Evolutionary conservation across 2,888 invertebrate genomes (phyloP), one percentile per base, ranked within the genome.

Genomic region (Elmis aenea): DNA sequence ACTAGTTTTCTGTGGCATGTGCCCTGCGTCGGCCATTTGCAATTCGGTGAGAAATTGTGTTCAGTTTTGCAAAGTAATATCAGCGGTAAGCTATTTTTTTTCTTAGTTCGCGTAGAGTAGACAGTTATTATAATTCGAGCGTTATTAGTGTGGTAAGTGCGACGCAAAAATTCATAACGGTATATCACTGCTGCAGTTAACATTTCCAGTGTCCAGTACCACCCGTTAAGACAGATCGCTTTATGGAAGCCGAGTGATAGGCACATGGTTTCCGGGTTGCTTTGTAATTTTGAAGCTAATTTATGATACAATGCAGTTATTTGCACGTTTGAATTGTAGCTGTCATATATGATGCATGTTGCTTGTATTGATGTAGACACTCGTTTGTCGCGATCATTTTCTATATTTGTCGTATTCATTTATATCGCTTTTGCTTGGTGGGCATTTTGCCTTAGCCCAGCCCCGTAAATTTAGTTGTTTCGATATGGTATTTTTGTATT

Each of bases 1-100:
- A 71, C 72, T 59, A 66, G 69, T 68, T 69, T 66, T 71, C 69
- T 64, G 71, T 75, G 76, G 77, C 76, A 77, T 77, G 77, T 76
- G 76, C 75, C 76, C 72, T 69, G 71, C 68, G 75, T 75, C 77
- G 74, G 77, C 77, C 78, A 78, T 78, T 77, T 78, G 77, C 74
- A 74, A 76, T 72, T 75, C 72, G 69, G 73, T 71, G 74, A 73
- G 76, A 75, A 75, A 73, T 75, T 72, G 74, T 74, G 72, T 74
- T 70, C 70, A 74, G 71, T 73, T 73, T 67, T 67, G 68, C 65
- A 64, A 71, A 73, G 71, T 73, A 72, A 71, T 73, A 67, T 68
- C 68, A 72, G 71, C 72, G 75, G 75, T 76, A 75, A 76, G 76
- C 64, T 45, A 55, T 51, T 54, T 53, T 54, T 50, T 45, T 50